These are phyloP conservation scores for Entelurus aequoreus DNA, from an alignment of 2,113 vertebrate species.

Conservation along the genomic window DNA sequence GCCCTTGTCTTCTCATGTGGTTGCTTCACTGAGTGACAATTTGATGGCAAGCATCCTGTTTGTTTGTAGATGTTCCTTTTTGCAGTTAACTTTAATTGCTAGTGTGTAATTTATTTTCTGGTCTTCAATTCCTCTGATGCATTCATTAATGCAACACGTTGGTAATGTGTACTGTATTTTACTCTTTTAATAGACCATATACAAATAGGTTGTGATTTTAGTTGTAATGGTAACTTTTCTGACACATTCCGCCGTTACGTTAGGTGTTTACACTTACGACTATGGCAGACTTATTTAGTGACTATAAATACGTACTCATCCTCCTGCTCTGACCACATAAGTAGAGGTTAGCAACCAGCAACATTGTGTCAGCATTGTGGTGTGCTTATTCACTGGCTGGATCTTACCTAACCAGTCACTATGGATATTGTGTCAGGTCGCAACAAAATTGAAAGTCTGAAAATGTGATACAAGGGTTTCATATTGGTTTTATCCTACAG, in stretches of 20 bases:
- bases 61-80: slow-evolving; percentile 22
- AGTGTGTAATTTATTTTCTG: slow-evolving; percentile 6
- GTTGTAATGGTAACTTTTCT: not conserved
- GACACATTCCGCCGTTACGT: not conserved
- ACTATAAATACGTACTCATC: slow-evolving; percentile 12
- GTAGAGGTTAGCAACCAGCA: slow-evolving; percentile 4
- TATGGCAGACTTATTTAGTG: not conserved
- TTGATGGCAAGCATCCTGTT: slow-evolving; percentile 31
- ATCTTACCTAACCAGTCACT: slow-evolving; percentile 19
- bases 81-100: not conserved
- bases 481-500: not conserved
- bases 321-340: slow-evolving; percentile 9
- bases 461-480: not conserved
- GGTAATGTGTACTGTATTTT: not conserved
- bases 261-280: slow-evolving; percentile 3
- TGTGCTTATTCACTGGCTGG: slow-evolving; percentile 25
- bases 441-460: slow-evolving; percentile 15
- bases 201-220: slow-evolving; percentile 1
- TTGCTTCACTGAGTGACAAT: slow-evolving; percentile 34
- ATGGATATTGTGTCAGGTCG: slow-evolving; percentile 8
- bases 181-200: not conserved
- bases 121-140: not conserved
- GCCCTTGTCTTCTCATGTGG: slow-evolving; percentile 38
- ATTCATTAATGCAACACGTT: not conserved
- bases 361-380: slow-evolving; percentile 1